Evolutionary conservation across 1,140 invertebrate genomes (phyloP).

Genomic region (Apis mellifera): Amel_HAv3.1 CM009931.2:5422501-5423000

Average conservation of each 20-base stretch:
- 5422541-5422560: background rate
- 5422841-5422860: background rate
- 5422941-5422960: slow-evolving; percentile 18
- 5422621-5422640: background rate
- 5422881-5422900: background rate
- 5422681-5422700: background rate
- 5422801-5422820: too few species aligned
- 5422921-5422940: background rate
- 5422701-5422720: background rate
- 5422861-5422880: too few species aligned
- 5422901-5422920: slow-evolving; percentile 8
- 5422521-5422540: background rate
- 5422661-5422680: background rate
- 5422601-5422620: slow-evolving; percentile 9
- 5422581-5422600: slow-evolving; percentile 40
- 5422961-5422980: slow-evolving; percentile 1
- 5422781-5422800: too few species aligned
- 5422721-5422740: background rate
- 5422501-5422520: background rate
- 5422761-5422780: too few species aligned
- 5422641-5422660: background rate
- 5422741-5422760: background rate
- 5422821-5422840: too few species aligned
- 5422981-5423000: background rate
- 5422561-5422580: slow-evolving; percentile 25